A percentile compares a stretch with the other conserved stretches of the same genome.
These are phyloP conservation scores for Odontothrips loti DNA, from an alignment of 2,888 invertebrate species.

Conservation along the genomic window DNA sequence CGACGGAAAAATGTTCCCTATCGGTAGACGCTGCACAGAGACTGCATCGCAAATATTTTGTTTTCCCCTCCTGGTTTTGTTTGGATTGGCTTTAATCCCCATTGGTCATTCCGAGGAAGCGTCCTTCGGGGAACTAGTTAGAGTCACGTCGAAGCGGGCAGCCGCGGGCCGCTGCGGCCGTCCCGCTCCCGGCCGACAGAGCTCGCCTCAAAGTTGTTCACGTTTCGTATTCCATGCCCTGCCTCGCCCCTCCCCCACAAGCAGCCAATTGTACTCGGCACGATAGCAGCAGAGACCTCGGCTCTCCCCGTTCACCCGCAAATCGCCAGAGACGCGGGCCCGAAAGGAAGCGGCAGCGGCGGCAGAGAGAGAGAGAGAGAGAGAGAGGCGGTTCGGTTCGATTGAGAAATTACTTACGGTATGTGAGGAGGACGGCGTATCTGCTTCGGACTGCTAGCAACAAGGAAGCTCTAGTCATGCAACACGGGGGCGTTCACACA, in stretches of 20 bases:
- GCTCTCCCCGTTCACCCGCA: not conserved
- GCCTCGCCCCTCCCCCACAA: not conserved
- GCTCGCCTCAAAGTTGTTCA: slow-evolving; percentile 17
- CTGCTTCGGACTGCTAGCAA: no score
- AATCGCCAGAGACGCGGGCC: not conserved
- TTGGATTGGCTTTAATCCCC: not conserved
- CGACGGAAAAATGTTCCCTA: no score
- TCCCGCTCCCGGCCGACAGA: not conserved
- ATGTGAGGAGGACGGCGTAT: not conserved
- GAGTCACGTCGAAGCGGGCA: not conserved
- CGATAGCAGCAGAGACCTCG: not conserved
- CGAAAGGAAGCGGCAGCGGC: not conserved
- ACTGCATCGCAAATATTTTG: not conserved
- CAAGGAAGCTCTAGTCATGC: not conserved
- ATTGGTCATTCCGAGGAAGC: not conserved
- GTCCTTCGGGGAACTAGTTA: slow-evolving; percentile 11
- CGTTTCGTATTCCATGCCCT: not conserved
- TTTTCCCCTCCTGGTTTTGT: not conserved
- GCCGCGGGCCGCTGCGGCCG: not conserved
- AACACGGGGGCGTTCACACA: not conserved
- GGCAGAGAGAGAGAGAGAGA: no score
- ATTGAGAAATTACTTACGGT: not conserved
- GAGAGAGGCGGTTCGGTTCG: not conserved
- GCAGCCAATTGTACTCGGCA: not conserved
- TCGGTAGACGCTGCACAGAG: no score